Percentiles rank a stretch among this genome's conserved stretches.
These are phyloP conservation scores for Synanthedon tipuliformis DNA, from an alignment of 2,888 invertebrate genomes.

Conservation along the genomic window DNA sequence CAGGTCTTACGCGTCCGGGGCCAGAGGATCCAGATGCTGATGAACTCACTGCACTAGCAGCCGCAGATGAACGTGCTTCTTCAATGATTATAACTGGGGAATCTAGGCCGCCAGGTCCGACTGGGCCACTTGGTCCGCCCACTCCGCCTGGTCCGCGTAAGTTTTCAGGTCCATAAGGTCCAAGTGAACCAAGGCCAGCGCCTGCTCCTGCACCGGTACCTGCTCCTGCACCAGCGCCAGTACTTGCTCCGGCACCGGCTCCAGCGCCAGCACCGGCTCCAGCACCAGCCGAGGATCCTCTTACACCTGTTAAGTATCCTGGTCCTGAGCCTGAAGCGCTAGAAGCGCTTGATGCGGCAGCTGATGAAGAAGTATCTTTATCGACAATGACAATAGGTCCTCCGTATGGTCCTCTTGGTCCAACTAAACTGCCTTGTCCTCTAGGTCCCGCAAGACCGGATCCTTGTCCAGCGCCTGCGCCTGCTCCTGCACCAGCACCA, in stretches of 20 bases:
- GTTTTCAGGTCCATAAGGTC: background rate
- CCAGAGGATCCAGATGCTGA: too few species aligned
- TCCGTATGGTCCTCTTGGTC: too few species aligned
- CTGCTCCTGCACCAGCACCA: background rate
- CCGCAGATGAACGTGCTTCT: slow-evolving; percentile 2
- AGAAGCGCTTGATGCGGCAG: background rate
- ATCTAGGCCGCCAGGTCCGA: background rate
- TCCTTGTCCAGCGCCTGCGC: background rate
- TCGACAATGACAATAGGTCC: background rate
- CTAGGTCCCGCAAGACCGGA: slow-evolving; percentile 2
- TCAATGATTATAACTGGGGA: slow-evolving; percentile 8
- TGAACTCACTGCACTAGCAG: background rate
- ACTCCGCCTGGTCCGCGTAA: background rate
- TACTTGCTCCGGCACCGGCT: slow-evolving; percentile 3
- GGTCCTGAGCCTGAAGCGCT: background rate
- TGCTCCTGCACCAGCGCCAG: slow-evolving; percentile 5
- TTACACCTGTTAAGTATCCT: background rate
- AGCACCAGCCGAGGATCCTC: background rate
- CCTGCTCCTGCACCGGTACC: slow-evolving; percentile 3
- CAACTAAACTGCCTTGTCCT: background rate
- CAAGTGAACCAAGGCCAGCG: background rate
- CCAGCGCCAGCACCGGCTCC: slow-evolving; percentile 1
- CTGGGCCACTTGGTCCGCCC: background rate
- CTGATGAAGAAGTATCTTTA: background rate
- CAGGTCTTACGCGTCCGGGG: too few species aligned